Evolutionary conservation across 2,888 invertebrate species (phyloP).

Genomic region (Noctua pronuba): DNA sequence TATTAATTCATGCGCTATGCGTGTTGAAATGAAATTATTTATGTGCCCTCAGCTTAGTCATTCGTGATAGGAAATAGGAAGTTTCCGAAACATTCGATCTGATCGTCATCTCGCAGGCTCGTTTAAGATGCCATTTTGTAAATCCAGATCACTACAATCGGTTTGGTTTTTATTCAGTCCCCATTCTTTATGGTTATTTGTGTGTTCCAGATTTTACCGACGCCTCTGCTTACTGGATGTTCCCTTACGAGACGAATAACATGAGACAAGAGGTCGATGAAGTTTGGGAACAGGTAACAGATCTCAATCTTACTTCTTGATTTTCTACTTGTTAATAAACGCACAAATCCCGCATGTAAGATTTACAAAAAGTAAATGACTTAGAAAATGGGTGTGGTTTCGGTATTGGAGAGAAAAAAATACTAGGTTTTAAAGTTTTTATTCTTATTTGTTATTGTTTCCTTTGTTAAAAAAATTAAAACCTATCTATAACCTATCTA

Average conservation of each 20-base stretch:
- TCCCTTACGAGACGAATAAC: constrained; percentile 94
- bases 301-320: background rate
- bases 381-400: background rate
- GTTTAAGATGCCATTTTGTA: background rate
- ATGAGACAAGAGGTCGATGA: constrained; percentile 95
- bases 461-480: background rate
- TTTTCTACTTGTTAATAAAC: background rate
- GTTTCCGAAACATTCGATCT: background rate
- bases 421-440: background rate
- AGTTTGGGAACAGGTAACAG: constrained; percentile 93
- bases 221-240: constrained; percentile 97
- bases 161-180: constrained; percentile 15
- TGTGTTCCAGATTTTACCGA: constrained; percentile 94
- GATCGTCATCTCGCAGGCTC: background rate
- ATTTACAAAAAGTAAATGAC: background rate
- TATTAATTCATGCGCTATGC: background rate
- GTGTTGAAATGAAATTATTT: constrained; percentile 1
- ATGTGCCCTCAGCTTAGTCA: background rate
- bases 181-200: background rate
- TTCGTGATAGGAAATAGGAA: constrained; percentile 25
- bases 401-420: background rate
- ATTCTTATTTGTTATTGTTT: background rate
- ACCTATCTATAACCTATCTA: background rate
- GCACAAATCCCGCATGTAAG: background rate
- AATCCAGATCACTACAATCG: background rate